Evolutionary conservation across 2,797 vertebrate species (phyloP), one percentile per base, ranked within the genome.

Genomic region (Sebastes umbrosus): DNA sequence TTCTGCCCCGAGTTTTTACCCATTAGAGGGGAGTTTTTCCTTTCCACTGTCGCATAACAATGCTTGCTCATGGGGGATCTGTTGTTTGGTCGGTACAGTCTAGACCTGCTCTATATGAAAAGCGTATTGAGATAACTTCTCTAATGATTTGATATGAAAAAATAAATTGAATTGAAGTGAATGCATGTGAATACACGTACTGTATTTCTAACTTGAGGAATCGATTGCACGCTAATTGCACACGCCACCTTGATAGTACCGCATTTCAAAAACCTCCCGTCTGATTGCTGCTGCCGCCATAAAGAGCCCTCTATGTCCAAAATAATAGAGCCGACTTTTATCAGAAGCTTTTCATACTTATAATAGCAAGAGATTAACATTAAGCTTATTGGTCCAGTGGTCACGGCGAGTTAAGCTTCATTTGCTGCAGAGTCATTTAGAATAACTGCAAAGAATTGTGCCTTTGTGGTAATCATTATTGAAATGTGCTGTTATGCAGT

Each of bases 291-390:
- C 60, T 66, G 46, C 63, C 9, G 22, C 63, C 46, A 50, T 60
- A 67, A 83, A 85, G 77, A 79, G 63, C 31, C 69, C 31, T 75
- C 31, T 10, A 8, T 79, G 76, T 88, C 68, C 67, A 73, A 67
- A 69, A 85, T 80, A 87, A 92, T 57, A 79, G 78, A 75, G 25
- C 50, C 13, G 55, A 85, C 75, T 91, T 87, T 80, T 83, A 84
- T 68, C 69, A 64, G 81, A 70, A 80, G 87, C 80, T 86, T 89
- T 85, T 89, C 65, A 84, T 83, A 69, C 66, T 83, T 78, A 62
- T 84, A 89, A 87, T 74, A 82, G 81, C 59, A 77, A 69, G 81
- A 88, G 87, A 91, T 91, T 88, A 89, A 77, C 79, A 89, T 89
- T 83, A 76, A 80, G 76, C 85, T 67, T 80, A 80, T 75, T 88